Base-by-base conservation (phyloP, 2,113 vertebrate genomes). In the Phalacrocorax pelagicus region DNA sequence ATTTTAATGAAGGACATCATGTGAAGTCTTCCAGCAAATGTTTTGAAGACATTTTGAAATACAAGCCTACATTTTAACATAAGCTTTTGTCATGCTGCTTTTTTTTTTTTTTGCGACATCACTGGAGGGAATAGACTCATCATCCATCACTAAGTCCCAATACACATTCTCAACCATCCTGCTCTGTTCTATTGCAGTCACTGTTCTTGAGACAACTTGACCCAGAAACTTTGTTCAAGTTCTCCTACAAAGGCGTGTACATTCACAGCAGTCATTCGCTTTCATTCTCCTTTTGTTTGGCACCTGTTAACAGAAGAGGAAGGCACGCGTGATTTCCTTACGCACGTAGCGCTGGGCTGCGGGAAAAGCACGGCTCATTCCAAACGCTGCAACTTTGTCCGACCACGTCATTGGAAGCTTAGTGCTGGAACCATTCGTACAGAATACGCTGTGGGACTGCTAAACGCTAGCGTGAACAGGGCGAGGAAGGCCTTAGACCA, bases 281-380 rank as follows among this genome's bases (percentile, higher is more conserved):
- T 96, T 98, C 98, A 4, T 96, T 97, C 91, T 99, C 99, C 97
- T 99, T 98, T 67, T 98, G 99, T 97, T 98, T 98, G 98, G 98
- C 98, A 96, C 99, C 99, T 99, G 98, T 73, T 20, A 67, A 78
- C 11, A 86, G 40, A 96, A 23, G 26, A 96, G 78, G 70, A 95
- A 83, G 15, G 65, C 26, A 65, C 7, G 11, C 5, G 42, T 96
- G 44, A 94, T 20, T 86, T 51, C 74, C 70, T 61, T 61, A 18
- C 0, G 24, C 77, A 34, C 7, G 3, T 1, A 20, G 22, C 46
- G 29, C n/a, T 12, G 4, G 19, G 49, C 84, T 82, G 26, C 38
- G 11, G 40, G 63, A 63, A 67, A 17, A 47, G 36, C 66, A 30
- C 3, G 2, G 40, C 67, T 74, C 47, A 7, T 42, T 32, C 46